Percentiles rank a stretch among this genome's conserved stretches.
Evolutionary conservation across 2,113 vertebrate genomes (phyloP).

Genomic region (Ranitomeya imitator): DNA sequence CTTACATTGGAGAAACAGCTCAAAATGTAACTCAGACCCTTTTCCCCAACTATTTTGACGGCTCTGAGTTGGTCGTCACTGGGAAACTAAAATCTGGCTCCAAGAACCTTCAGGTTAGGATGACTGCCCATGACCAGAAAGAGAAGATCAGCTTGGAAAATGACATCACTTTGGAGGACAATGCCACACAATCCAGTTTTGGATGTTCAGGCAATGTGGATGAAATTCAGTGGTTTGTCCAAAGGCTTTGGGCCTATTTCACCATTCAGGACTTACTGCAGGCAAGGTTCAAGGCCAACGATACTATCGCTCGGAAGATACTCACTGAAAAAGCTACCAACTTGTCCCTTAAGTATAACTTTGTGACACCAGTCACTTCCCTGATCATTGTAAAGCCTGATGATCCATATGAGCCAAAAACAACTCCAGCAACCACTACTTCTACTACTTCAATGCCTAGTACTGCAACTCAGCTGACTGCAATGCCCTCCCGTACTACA

Average conservation of each 20-base stretch:
- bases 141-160: slow-evolving; percentile 67
- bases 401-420: slow-evolving; percentile 11
- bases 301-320: slow-evolving; percentile 67
- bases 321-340: slow-evolving; percentile 79
- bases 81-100: slow-evolving; percentile 72
- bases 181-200: slow-evolving; percentile 61
- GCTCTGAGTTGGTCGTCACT: slow-evolving; percentile 81
- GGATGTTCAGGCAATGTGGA: slow-evolving; percentile 62
- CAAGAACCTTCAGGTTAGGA: slow-evolving; percentile 69
- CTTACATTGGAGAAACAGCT: slow-evolving; percentile 74
- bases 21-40: slow-evolving; percentile 72
- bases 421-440: neutral
- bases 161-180: slow-evolving; percentile 62
- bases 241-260: slow-evolving; percentile 80
- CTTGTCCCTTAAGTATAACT: slow-evolving; percentile 82
- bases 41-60: slow-evolving; percentile 82
- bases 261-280: slow-evolving; percentile 81
- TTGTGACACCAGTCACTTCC: slow-evolving; percentile 82
- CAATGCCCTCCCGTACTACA: neutral
- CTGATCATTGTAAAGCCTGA: slow-evolving; percentile 79
- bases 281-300: slow-evolving; percentile 70
- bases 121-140: slow-evolving; percentile 66
- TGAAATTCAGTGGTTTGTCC: slow-evolving; percentile 73
- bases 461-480: neutral
- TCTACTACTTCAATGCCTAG: neutral